Evolutionary conservation across 2,888 invertebrate species (phyloP), one percentile per base, ranked within the genome.

Genomic region (Bruchidius siliquastri): DNA sequence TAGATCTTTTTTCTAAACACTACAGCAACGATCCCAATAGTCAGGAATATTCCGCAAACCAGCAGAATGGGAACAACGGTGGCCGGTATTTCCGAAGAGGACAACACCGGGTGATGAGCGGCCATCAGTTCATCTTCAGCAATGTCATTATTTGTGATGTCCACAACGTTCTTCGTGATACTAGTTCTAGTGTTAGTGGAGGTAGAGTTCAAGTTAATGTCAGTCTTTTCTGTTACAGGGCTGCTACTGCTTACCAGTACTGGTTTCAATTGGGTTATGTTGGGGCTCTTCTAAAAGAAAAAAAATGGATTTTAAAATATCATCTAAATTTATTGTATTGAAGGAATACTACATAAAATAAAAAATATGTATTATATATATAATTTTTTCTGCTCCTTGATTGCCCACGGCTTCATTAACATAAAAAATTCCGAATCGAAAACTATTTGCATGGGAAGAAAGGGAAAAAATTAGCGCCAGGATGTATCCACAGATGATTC

Each of bases 1-100:
- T 91, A 92, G 75, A 94, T 90, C 81, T 91, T 93, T 82, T 90
- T 92, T 79, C 93, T 91, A 78, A 93, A 91, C 73, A 94, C 89
- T 80, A 93, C 89, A 20, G 91, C 90, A 0, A 92, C 90, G 69
- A 90, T 88, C 21, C 91, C 92, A 2, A 92, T 90, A 21, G 92
- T 90, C 2, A 93, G 85, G 74, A 94, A 90, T 71, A 95, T 87
- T 2, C 89, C 91, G 80, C 91, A 91, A 71, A 94, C 90, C 13
- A 92, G 91, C 22, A 92, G 88, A 71, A 94, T 87, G 0, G 94
- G 93, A 80, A 94, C 90, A 71, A 94, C 87, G 69, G 93, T 92
- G 77, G 91, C 87, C 68, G 92, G 88, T 69, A 92, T 85, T 77
- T 91, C 91, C 72, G 87, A 87, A 0, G 85, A 84, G 20, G 87